Evolutionary conservation across 2,888 invertebrate species (phyloP), one percentile per base, ranked within the genome.

Genomic region (Minunthozetes semirufus): DNA sequence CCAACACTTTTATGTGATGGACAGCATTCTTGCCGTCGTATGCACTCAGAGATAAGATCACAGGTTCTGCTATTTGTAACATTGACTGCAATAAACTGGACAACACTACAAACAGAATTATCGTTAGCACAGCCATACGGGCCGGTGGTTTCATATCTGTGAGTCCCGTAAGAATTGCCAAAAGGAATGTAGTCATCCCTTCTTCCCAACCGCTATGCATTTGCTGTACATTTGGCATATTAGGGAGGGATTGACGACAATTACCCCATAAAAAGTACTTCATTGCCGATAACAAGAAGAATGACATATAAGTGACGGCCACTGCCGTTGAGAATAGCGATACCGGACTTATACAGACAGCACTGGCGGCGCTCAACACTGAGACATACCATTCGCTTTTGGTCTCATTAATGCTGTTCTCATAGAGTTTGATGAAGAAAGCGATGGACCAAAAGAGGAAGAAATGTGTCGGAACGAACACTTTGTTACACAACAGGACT

Each of bases 81-180:
- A 86, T 83, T 13, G 85, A 85, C 79, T 87, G 86, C 13, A 86
- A 82, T n/a, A 86, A 81, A 1, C 86, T 85, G 0, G 86, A 85
- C n/a, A 84, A 80, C 6, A 86, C 86, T 56, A 86, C 85, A 78
- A 86, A 86, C 17, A 86, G 80, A 1, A 86, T 83, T 33, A 86
- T 82, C 50, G 84, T 83, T 81, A 87, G 83, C 15, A 86, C 82
- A 73, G 85, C 84, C 66, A 84, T 83, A 74, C 86, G 81, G 74
- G 85, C 83, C 15, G 85, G 82, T 75, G 84, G 83, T 75, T 83
- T 82, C 78, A 86, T 81, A 72, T 85, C 84, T 3, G 85, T 81
- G 0, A 86, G 80, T 9, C 85, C 85, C 0, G 86, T 85, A 80
- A 86, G 86, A 0, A 84, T 78, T 1, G 85, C 85, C 11, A 87